Conservation (phyloP, 2,797 vertebrate genomes). For the Rhynchonycteris naso region DNA sequence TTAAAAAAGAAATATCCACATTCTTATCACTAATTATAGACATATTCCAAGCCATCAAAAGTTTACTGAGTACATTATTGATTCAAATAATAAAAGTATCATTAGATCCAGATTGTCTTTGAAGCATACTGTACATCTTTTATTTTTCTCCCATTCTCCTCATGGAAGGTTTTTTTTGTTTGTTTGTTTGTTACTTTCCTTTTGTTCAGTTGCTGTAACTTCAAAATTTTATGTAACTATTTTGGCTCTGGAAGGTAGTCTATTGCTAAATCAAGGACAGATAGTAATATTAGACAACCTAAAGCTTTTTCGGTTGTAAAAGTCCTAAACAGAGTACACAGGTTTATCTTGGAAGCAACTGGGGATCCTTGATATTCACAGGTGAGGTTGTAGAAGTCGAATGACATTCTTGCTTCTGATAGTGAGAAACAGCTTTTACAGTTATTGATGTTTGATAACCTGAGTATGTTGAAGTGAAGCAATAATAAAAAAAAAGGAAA, state of each 20-base stretch:
- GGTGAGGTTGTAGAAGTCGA: conserved; percentile 44
- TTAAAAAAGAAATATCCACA: background rate
- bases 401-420: conserved; percentile 51
- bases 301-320: conserved; percentile 40
- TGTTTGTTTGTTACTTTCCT: background rate
- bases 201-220: background rate
- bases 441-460: conserved; percentile 40
- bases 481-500: background rate
- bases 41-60: background rate
- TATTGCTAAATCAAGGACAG: conserved; percentile 31
- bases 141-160: background rate
- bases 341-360: conserved; percentile 56
- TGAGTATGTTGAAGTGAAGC: background rate
- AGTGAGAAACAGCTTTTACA: conserved; percentile 53
- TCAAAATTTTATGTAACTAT: background rate
- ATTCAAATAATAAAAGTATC: background rate
- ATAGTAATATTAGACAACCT: background rate
- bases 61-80: background rate
- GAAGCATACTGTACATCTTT: conserved; percentile 5
- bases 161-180: background rate
- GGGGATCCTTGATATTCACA: conserved; percentile 59
- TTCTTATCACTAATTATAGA: background rate
- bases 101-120: conserved; percentile 1
- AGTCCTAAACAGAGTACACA: background rate
- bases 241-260: background rate